Conservation (phyloP, 2,888 invertebrate species). For the Ischnura elegans region DNA sequence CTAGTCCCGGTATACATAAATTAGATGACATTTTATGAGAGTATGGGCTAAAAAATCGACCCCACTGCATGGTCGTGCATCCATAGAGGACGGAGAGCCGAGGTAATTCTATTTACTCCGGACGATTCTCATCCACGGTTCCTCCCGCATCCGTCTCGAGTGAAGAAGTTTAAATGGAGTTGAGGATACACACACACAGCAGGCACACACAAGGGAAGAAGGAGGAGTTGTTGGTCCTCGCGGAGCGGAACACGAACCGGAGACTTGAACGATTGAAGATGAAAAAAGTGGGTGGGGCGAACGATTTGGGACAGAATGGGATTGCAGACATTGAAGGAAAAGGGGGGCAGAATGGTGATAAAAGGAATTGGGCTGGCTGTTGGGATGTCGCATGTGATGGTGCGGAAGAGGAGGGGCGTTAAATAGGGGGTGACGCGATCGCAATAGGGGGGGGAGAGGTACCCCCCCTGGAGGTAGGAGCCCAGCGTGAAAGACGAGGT, state of each 20-base stretch:
- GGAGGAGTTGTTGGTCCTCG: neutral
- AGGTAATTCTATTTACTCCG: too few relatives aligned
- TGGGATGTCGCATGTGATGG: neutral
- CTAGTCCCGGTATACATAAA: too few relatives aligned
- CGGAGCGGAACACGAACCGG: neutral
- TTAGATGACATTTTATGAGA: too few relatives aligned
- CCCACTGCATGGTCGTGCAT: too few relatives aligned
- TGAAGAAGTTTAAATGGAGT: too few relatives aligned
- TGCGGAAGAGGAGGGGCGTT: neutral
- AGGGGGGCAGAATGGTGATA: neutral
- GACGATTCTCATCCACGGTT: too few relatives aligned
- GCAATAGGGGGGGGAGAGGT: neutral
- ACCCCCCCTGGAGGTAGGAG: neutral
- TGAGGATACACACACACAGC: too few relatives aligned
- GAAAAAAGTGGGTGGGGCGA: constrained; percentile 61
- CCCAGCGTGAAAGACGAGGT: neutral
- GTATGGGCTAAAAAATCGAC: too few relatives aligned
- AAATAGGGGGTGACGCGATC: constrained; percentile 36
- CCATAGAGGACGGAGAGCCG: too few relatives aligned
- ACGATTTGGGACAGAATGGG: constrained; percentile 46
- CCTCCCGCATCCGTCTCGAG: neutral
- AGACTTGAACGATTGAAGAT: constrained; percentile 52
- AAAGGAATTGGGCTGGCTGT: neutral
- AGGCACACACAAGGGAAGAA: too few relatives aligned
- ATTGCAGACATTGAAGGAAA: neutral